Evolutionary conservation across 2,888 invertebrate species (phyloP).

Genomic region (Bugulina stolonifera): DNA sequence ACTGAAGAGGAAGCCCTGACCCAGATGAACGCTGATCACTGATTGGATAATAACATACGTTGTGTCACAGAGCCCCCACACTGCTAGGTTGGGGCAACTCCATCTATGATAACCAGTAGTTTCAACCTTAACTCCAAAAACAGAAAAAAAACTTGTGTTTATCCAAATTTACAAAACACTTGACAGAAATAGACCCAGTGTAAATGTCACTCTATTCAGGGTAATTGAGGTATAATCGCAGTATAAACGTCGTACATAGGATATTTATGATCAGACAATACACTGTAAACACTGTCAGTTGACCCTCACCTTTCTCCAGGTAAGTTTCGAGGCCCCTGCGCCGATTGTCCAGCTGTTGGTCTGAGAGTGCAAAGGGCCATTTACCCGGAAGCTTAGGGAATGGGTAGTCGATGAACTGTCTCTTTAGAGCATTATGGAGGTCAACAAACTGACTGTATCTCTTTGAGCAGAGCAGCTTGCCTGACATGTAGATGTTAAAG

Average conservation of each 20-base stretch:
- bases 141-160: no score
- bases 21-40: no score
- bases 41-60: no score
- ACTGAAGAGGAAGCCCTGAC: no score
- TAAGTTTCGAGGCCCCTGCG: conserved; percentile 92
- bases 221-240: no score
- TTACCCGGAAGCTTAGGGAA: conserved; percentile 97
- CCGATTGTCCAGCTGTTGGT: conserved; percentile 91
- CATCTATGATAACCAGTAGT: no score
- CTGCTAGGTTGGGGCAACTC: no score
- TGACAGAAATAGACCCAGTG: neutral
- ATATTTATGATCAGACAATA: no score
- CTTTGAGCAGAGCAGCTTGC: conserved; percentile 89
- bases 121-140: no score
- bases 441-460: conserved; percentile 91
- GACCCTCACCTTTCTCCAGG: conserved; percentile 75
- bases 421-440: conserved; percentile 77
- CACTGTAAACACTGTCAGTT: neutral
- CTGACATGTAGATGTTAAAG: conserved; percentile 99
- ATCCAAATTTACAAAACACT: conserved; percentile 24
- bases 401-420: conserved; percentile 88
- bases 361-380: conserved; percentile 89
- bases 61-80: no score
- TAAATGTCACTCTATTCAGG: no score
- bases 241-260: no score